Base-by-base conservation (phyloP, 2,888 invertebrate species). In the Andrena haemorrhoa region DNA sequence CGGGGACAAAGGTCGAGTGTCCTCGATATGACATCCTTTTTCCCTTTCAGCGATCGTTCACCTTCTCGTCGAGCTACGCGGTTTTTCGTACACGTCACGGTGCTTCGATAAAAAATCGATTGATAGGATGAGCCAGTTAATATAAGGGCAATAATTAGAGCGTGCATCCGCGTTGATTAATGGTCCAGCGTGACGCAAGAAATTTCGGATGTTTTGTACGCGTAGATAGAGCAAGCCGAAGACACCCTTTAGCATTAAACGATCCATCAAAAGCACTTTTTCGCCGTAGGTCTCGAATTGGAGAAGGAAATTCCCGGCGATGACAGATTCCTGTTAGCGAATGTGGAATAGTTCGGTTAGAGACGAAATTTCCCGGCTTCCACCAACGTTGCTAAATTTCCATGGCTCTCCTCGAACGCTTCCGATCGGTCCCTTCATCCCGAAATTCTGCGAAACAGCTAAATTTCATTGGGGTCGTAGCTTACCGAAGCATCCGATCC, bases 111-210 rank as follows among this genome's bases (percentile, higher is more conserved):
- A 64, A 79, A 64, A 79, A 75, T 64, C 79, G 75, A 85, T 76
- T 76, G 85, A 83, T 79, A 79, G 75, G 53, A 76, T 33, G 61
- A 68, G n/a, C 60, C 56, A 33, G 69, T 84, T 81, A 76, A 82
- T 69, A 71, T 63, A 63, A 75, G 85, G 58, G 65, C 31, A 75
- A 81, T 79, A 81, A 81, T 81, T 81, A 79, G 80, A 79, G 79
- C 79, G 73, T 69, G 63, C 12, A 75, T 75, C 61, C 56, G 6
- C 23, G 63, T 33, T 53, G 73, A 82, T 82, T 82, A 66, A 85
- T 85, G 66, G 12, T 41, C 35, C 35, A 72, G 51, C 61, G 16
- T 73, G 60, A 51, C 53, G 70, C 61, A 79, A 82, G 33, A 41
- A 75, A n/a, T 29, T 70, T 58, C 10, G 56, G 23, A 69, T 65